Percentiles rank a stretch among this genome's conserved stretches.
phyloP scores from a whole-genome alignment of 2,113 vertebrate genomes.

The Empidonax alnorum region DNA sequence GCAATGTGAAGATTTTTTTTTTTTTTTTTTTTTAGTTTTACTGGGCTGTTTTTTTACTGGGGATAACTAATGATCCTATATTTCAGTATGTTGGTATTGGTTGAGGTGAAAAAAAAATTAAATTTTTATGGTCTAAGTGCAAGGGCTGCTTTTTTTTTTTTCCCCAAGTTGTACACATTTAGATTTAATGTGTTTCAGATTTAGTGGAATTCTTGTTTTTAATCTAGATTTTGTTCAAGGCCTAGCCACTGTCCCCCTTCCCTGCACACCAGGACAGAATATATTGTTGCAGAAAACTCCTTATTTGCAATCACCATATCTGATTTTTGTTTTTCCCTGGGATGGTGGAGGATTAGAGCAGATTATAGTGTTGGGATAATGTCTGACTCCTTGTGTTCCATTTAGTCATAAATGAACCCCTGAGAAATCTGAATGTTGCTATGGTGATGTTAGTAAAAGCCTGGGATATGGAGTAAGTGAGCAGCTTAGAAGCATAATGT shows the following conservation, averaged over 20 bases:
- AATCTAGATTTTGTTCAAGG: not conserved
- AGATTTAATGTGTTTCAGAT: not conserved
- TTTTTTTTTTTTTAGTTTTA: not conserved
- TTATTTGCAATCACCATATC: conserved; percentile 11
- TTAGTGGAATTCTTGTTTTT: not conserved
- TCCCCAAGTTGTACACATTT: not conserved
- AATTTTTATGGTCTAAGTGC: not conserved
- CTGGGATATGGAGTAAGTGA: conserved; percentile 6
- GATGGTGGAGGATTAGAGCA: conserved; percentile 67
- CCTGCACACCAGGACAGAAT: not conserved
- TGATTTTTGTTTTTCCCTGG: conserved; percentile 60
- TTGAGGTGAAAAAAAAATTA: not conserved
- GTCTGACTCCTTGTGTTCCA: conserved; percentile 70
- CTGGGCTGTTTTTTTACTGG: not conserved
- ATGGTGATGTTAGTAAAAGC: conserved; percentile 65
- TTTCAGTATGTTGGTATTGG: not conserved
- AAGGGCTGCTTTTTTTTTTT: not conserved
- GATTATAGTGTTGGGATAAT: conserved; percentile 76
- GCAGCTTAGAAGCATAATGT: conserved; percentile 53
- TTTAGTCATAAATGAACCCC: conserved; percentile 73
- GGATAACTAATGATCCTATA: not conserved
- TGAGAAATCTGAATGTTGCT: conserved; percentile 66
- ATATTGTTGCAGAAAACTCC: not conserved
- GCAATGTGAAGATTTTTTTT: not conserved
- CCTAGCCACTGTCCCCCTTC: not conserved